These are phyloP conservation scores for Silurus lanzhouensis DNA, from an alignment of 2,797 vertebrate species.

Conservation along the genomic window DNA sequence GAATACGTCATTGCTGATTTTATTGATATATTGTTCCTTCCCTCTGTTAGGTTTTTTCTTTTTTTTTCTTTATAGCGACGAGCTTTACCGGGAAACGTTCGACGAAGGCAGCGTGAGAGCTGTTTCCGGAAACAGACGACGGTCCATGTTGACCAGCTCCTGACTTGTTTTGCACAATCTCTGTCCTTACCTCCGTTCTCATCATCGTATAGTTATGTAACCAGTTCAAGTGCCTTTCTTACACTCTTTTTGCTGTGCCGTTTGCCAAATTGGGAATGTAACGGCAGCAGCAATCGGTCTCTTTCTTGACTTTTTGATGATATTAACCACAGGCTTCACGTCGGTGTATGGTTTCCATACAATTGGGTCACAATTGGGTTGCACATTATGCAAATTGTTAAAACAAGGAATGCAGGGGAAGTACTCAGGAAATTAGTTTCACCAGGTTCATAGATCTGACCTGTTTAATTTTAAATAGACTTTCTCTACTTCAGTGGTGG, in stretches of 20 bases:
- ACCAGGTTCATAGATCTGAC: not conserved
- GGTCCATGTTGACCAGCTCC: constrained; percentile 62
- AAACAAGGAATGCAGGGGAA: not conserved
- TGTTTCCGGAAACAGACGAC: constrained; percentile 57
- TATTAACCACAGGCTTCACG: not conserved
- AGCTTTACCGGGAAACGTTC: not conserved
- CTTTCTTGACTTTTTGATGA: not conserved
- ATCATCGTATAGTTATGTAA: constrained; percentile 25
- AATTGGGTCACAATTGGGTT: too few relatives aligned
- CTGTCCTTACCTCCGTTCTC: not conserved
- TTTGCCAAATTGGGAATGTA: not conserved
- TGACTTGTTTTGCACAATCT: constrained; percentile 65
- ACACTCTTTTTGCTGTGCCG: constrained; percentile 55
- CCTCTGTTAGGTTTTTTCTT: not conserved
- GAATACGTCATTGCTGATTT: constrained; percentile 2
- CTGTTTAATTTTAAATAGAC: too few relatives aligned
- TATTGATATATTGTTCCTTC: not conserved
- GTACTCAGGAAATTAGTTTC: not conserved
- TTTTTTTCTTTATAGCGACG: not conserved
- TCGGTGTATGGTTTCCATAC: not conserved
- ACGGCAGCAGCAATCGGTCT: not conserved
- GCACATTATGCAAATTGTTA: not conserved
- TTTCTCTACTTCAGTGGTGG: too few relatives aligned
- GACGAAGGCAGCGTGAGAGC: constrained; percentile 8
- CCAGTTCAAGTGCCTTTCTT: constrained; percentile 73